Evolutionary conservation across 2,797 vertebrate genomes (phyloP).

Genomic region (Myotis pilosus): DNA sequence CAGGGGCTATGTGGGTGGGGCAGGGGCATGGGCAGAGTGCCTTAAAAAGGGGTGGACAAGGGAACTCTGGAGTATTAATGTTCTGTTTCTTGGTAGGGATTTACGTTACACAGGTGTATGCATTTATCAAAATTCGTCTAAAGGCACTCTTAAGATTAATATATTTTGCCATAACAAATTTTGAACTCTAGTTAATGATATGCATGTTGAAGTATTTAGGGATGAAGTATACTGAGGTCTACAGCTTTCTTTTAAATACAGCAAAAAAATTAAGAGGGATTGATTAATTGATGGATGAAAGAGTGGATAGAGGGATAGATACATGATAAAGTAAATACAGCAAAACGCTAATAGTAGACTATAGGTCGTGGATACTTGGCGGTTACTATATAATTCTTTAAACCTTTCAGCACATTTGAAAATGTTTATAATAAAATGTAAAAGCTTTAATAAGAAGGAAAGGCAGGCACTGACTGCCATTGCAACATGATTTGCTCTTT

Average conservation of each 20-base stretch:
- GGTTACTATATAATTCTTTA: neutral
- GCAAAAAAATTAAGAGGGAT: neutral
- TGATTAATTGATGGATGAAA: neutral
- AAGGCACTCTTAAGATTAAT: neutral
- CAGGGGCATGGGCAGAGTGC: neutral
- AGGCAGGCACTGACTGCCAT: neutral
- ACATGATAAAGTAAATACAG: neutral
- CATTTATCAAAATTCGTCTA: neutral
- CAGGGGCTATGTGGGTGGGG: too few relatives aligned
- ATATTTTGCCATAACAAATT: neutral
- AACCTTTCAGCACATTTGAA: neutral
- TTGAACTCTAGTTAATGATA: constrained; percentile 7
- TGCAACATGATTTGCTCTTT: neutral
- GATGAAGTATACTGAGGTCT: neutral
- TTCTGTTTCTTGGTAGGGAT: neutral
- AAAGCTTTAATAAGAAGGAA: neutral
- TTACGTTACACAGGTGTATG: neutral
- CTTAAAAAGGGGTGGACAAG: neutral
- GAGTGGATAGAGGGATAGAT: neutral
- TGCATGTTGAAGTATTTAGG: neutral
- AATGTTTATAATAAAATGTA: neutral
- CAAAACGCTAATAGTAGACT: neutral
- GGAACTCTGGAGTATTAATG: neutral
- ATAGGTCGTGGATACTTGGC: neutral
- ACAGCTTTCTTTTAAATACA: constrained; percentile 10